Evolutionary conservation across 2,888 invertebrate genomes (phyloP).

Genomic region (Mycogona germanica): DNA sequence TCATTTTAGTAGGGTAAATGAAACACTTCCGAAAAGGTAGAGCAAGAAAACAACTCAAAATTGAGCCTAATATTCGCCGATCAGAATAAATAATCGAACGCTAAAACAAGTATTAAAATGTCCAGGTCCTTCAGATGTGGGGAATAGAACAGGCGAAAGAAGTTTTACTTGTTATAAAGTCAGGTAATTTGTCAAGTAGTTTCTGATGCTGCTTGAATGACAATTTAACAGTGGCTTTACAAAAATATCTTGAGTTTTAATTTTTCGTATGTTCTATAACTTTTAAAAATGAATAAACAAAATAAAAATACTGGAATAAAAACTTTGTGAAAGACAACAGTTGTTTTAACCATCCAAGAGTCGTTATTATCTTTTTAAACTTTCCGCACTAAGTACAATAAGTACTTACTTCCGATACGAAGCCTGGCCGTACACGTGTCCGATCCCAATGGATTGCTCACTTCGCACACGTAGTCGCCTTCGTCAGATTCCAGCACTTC

Average conservation of each 20-base stretch:
- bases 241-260: no score
- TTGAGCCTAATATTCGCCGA: background rate
- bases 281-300: background rate
- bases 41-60: background rate
- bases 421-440: slow-evolving; percentile 77
- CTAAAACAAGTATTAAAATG: no score
- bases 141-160: no score
- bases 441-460: slow-evolving; percentile 82
- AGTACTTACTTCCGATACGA: slow-evolving; percentile 69
- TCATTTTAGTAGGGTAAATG: background rate
- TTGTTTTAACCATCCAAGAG: background rate
- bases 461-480: slow-evolving; percentile 93
- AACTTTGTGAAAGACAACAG: background rate
- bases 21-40: no score
- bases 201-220: no score
- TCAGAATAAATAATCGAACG: background rate
- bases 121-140: no score
- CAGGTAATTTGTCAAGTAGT: no score
- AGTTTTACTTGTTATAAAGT: no score
- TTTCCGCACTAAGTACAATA: no score
- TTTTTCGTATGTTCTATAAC: no score
- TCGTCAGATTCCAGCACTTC: slow-evolving; percentile 85
- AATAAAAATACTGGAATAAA: background rate
- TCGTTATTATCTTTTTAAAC: background rate
- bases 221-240: no score